Evolutionary conservation across 92 coral and sea anemone genomes (phyloP).

Genomic region (Epizoanthus rinbou): DNA sequence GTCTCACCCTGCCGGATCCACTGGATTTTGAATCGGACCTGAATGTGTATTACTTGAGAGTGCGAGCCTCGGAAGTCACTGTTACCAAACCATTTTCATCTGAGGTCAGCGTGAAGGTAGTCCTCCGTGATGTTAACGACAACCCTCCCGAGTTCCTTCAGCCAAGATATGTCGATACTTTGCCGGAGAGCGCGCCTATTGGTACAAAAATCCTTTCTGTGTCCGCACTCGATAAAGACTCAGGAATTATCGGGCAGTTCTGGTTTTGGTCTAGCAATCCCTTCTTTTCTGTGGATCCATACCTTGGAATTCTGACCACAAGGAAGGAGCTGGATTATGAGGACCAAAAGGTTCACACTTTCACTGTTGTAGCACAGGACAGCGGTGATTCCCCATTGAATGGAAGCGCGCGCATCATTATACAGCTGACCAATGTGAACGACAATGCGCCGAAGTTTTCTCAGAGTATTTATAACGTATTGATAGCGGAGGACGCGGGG

Average conservation of each 20-base stretch:
- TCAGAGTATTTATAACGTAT: conserved; percentile 70
- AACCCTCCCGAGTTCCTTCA: conserved; percentile 82
- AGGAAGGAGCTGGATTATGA: conserved; percentile 79
- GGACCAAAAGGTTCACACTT: conserved; percentile 58
- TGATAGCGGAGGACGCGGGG: conserved; percentile 86
- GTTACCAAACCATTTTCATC: conserved; percentile 58
- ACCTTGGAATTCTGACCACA: conserved; percentile 84
- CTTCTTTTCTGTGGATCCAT: conserved; percentile 78
- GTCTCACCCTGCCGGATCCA: conserved; percentile 72
- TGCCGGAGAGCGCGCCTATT: conserved; percentile 95
- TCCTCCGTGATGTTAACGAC: conserved; percentile 85
- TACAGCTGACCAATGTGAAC: conserved; percentile 83
- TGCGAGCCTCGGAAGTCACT: conserved; percentile 69
- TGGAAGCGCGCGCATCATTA: conserved; percentile 80
- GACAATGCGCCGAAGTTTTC: conserved; percentile 89
- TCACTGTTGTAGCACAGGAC: conserved; percentile 84
- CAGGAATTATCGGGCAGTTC: conserved; percentile 88
- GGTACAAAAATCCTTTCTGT: conserved; percentile 88
- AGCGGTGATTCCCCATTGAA: conserved; percentile 76
- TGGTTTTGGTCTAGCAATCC: conserved; percentile 67
- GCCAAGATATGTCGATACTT: conserved; percentile 73
- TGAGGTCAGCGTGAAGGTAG: conserved; percentile 68
- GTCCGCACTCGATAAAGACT: conserved; percentile 89
- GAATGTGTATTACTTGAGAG: conserved; percentile 62
- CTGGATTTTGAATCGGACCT: conserved; percentile 86